These are phyloP conservation scores for Hirtodrosophila duncani DNA, from an alignment of 2,888 invertebrate genomes.

Conservation along the genomic window DNA sequence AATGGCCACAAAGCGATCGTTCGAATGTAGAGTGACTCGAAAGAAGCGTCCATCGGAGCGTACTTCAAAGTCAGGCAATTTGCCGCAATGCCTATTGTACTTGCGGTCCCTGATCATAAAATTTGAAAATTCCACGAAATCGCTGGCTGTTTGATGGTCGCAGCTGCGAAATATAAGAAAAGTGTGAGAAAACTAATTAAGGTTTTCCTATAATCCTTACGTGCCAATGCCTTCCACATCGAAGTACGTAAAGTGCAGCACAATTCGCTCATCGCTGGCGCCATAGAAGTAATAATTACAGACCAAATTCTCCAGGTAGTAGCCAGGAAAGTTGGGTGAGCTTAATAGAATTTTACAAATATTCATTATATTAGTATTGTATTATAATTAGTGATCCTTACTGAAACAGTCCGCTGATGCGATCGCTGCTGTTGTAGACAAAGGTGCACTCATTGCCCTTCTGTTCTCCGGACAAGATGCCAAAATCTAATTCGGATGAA, in stretches of 20 bases:
- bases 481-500: constrained; percentile 87
- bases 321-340: constrained; percentile 94
- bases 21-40: constrained; percentile 95
- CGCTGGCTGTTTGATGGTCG: constrained; percentile 93
- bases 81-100: constrained; percentile 92
- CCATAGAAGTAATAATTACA: constrained; percentile 96
- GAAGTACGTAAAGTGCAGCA: constrained; percentile 92
- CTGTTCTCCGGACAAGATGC: constrained; percentile 89
- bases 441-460: constrained; percentile 90
- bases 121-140: constrained; percentile 98
- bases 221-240: constrained; percentile 96
- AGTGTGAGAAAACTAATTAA: constrained; percentile 55
- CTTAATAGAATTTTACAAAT: too few species aligned
- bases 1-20: constrained; percentile 94
- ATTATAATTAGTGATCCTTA: too few species aligned
- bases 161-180: constrained; percentile 82
- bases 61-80: constrained; percentile 83
- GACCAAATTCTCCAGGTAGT: constrained; percentile 92
- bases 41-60: constrained; percentile 95
- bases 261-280: constrained; percentile 86
- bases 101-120: constrained; percentile 93
- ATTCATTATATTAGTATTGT: too few species aligned
- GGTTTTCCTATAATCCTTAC: too few species aligned
- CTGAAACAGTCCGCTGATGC: constrained; percentile 87
- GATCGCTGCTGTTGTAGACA: constrained; percentile 89